Base-by-base conservation (phyloP, 2,113 vertebrate species). In the Proteles cristata region DNA sequence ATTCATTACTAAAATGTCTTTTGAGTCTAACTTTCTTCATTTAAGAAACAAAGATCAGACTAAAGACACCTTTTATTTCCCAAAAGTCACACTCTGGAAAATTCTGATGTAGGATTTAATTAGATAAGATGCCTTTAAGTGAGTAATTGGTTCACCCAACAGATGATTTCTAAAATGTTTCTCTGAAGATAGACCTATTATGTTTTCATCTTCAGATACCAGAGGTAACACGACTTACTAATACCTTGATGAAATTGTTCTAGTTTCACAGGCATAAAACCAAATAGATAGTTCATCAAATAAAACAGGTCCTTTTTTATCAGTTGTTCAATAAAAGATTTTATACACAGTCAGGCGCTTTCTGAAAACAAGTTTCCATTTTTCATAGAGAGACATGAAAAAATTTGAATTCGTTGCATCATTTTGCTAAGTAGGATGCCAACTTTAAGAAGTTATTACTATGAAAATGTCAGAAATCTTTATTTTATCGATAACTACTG, bases 151-250 rank as follows among this genome's bases (percentile, higher is more conserved):
- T 71, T 94, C 11, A 53, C n/a, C 88, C 88, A 65, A 23, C 19
- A 90, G 17, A 90, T 88, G 39, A 92, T 86, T 85, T 96, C 48
- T 73, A 16, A 89, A 95, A 74, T 83, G 48, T 83, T 86, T 87
- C 23, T 53, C 26, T 87, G 53, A 92, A 85, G 31, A 17, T 28
- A 90, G 50, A 86, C 16, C 6, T 68, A 80, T 43, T 89, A 65
- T 74, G 61, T 85, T 63, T 84, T 69, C 43, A 88, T 33, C 35
- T 92, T 92, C 53, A 81, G 43, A 35, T 68, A 91, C 31, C 31
- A 77, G 28, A 11, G 39, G 8, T 73, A 87, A 31, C n/a, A 65
- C 50, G 31, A 63, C 25, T 89, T 89, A 83, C 83, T 58, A 76
- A 76, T 55, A 19, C 23, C 50, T 85, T 50, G 25, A 50, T 92